phyloP scores from a whole-genome alignment of 2,888 invertebrate species.

The Andrena trimmerana region DNA sequence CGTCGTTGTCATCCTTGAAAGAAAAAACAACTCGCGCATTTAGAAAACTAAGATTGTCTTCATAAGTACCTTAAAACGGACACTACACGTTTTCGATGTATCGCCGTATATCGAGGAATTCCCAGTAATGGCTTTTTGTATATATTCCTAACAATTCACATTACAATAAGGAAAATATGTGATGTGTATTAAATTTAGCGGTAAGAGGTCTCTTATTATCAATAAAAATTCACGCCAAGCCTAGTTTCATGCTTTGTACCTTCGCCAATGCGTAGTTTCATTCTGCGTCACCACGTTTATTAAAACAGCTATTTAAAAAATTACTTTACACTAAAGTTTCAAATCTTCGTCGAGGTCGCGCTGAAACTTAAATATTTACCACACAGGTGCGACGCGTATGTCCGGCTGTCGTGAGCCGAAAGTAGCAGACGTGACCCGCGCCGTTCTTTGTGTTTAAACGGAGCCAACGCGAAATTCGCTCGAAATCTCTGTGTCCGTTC shows the following conservation, averaged over 20 bases:
- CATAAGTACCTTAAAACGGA: constrained; percentile 74
- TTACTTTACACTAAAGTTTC: too few relatives aligned
- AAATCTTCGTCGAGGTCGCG: too few relatives aligned
- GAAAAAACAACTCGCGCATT: constrained; percentile 59
- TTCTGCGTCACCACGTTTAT: background rate
- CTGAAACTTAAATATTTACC: too few relatives aligned
- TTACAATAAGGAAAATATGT: constrained; percentile 74
- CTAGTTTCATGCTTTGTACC: constrained; percentile 17
- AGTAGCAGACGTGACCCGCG: too few relatives aligned
- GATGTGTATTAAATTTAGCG: constrained; percentile 83
- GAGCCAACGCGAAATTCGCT: background rate
- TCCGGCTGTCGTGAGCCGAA: too few relatives aligned
- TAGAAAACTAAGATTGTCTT: constrained; percentile 69
- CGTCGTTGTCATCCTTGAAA: constrained; percentile 1
- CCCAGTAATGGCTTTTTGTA: constrained; percentile 84
- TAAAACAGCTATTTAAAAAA: too few relatives aligned
- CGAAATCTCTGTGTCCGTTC: background rate
- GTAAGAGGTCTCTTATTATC: constrained; percentile 78
- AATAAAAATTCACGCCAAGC: constrained; percentile 76
- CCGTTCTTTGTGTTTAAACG: background rate
- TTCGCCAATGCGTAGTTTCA: background rate
- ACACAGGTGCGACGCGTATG: too few relatives aligned
- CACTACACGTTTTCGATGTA: constrained; percentile 77
- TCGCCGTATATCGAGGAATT: constrained; percentile 76
- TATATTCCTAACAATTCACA: constrained; percentile 82